These are phyloP conservation scores for Pithys albifrons DNA, from an alignment of 2,113 vertebrate species.

Conservation along the genomic window DNA sequence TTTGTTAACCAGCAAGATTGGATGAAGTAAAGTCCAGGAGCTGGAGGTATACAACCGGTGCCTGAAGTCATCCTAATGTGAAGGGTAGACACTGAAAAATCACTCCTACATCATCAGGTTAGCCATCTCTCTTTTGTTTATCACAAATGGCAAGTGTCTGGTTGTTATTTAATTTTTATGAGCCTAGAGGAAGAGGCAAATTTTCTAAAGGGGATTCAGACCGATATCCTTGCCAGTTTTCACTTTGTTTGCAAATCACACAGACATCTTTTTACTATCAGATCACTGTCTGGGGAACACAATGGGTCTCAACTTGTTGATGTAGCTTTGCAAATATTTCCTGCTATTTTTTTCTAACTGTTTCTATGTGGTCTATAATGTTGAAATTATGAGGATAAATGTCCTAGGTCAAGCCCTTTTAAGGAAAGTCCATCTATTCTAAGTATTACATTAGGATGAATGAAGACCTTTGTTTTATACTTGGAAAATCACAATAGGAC, in stretches of 20 bases:
- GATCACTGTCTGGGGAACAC: not conserved
- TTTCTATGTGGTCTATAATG: not conserved
- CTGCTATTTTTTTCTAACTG: not conserved
- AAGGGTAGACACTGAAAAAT: not conserved
- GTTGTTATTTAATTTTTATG: not conserved
- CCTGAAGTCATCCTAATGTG: not conserved
- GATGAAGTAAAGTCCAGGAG: not conserved
- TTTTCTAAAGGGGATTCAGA: not conserved
- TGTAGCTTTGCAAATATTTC: constrained; percentile 17
- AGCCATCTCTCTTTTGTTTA: not conserved
- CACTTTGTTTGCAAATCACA: not conserved
- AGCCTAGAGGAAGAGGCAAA: not conserved
- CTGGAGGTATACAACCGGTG: not conserved
- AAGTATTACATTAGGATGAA: not conserved
- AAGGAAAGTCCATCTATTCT: not conserved
- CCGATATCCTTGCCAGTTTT: not conserved
- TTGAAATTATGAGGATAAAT: not conserved
- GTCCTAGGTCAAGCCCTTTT: not conserved
- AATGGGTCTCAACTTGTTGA: not conserved
- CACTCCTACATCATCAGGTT: not conserved
- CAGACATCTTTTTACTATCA: not conserved
- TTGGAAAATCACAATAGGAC: not conserved
- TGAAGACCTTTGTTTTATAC: not conserved
- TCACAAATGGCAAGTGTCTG: not conserved
- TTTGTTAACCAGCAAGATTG: not conserved